Percentiles rank a stretch among this genome's conserved stretches.
Conservation (phyloP, 1,140 invertebrate species). For the Watersipora subatra region DNA sequence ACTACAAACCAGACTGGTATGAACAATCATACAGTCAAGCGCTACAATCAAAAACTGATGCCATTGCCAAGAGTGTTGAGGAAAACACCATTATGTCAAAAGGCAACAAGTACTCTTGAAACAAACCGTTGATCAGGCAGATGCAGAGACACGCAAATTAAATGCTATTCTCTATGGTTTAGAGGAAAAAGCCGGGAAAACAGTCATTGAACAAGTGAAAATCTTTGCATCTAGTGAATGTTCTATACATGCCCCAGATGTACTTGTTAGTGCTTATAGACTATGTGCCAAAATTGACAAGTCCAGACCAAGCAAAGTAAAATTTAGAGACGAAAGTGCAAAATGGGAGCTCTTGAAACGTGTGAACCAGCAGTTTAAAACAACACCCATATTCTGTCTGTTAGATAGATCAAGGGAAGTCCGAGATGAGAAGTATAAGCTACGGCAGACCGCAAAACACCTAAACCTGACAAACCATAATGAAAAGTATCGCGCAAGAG, state of each 20-base stretch:
- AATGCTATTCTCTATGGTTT: background rate
- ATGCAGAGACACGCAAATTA: background rate
- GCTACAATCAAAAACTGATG: background rate
- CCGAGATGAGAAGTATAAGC: background rate
- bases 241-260: background rate
- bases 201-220: background rate
- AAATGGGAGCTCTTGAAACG: background rate
- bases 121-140: background rate
- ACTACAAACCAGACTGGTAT: background rate
- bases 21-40: background rate
- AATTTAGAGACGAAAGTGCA: background rate
- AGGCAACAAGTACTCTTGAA: background rate
- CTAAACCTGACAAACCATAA: background rate
- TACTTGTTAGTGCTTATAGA: background rate
- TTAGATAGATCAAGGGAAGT: background rate
- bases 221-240: background rate
- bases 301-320: background rate
- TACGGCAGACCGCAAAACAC: background rate
- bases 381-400: too few relatives aligned
- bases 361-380: background rate
- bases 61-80: background rate
- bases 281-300: background rate
- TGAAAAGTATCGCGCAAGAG: background rate
- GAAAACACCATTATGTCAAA: background rate
- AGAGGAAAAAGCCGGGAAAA: background rate